Conservation (phyloP, 2,888 invertebrate genomes). For the Aporophyla lueneburgensis region DNA sequence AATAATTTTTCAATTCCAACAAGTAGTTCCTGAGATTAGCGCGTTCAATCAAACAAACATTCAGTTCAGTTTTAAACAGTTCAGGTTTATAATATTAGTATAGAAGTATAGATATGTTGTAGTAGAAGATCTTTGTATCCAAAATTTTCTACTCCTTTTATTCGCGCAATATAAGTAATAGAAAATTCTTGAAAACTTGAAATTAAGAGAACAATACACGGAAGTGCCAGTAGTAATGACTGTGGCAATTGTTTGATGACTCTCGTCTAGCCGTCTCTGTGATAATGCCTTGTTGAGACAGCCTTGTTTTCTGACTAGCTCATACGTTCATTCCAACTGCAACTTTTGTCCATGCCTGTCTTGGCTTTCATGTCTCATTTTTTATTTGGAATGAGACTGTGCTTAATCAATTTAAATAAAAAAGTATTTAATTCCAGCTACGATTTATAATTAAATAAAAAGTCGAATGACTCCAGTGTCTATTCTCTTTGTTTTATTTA, state of each 20-base stretch:
- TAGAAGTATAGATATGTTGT: no score
- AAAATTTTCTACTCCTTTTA: slow-evolving; percentile 57
- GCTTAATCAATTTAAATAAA: slow-evolving; percentile 18
- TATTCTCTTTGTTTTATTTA: slow-evolving; percentile 67
- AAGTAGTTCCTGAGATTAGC: no score
- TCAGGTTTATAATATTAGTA: no score
- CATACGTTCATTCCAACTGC: slow-evolving; percentile 52
- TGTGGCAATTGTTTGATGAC: slow-evolving; percentile 79
- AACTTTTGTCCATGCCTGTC: slow-evolving; percentile 21
- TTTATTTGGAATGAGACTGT: slow-evolving; percentile 22
- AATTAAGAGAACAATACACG: slow-evolving; percentile 77
- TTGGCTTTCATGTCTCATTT: slow-evolving; percentile 20
- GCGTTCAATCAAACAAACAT: no score
- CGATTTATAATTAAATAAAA: slow-evolving; percentile 19
- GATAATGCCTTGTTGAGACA: slow-evolving; percentile 72
- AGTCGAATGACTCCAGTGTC: slow-evolving; percentile 29
- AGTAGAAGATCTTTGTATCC: not conserved
- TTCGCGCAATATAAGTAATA: slow-evolving; percentile 38
- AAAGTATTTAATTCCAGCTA: slow-evolving; percentile 24
- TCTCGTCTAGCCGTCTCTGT: slow-evolving; percentile 77
- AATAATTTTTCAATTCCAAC: no score
- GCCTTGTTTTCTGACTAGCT: slow-evolving; percentile 65
- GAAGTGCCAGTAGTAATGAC: slow-evolving; percentile 76
- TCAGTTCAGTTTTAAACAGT: no score
- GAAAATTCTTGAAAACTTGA: slow-evolving; percentile 61